Evolutionary conservation across 2,113 vertebrate genomes (phyloP).

Genomic region (Cyphotilapia sp.): DNA sequence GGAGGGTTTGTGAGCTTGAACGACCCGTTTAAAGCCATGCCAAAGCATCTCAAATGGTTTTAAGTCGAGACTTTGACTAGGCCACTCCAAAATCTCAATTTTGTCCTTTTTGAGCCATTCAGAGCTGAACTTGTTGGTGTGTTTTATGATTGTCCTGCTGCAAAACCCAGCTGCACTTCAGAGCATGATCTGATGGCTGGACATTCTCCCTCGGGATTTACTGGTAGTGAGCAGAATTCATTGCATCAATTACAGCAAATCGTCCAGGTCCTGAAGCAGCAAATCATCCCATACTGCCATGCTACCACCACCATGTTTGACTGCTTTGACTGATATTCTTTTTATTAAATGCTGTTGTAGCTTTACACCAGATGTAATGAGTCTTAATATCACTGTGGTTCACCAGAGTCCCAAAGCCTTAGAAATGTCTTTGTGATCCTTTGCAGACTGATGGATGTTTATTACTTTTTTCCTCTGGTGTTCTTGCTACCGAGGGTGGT

Average conservation of each 20-base stretch:
- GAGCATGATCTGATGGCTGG: not conserved
- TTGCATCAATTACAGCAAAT: not conserved
- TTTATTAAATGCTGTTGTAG: not conserved
- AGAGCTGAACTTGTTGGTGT: not conserved
- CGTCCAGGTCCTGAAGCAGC: not conserved
- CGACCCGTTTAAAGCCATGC: accelerated
- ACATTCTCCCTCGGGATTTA: not conserved
- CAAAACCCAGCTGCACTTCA: not conserved
- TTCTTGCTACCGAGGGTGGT: not conserved
- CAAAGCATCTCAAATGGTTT: not conserved
- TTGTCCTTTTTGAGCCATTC: not conserved
- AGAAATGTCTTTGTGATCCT: not conserved
- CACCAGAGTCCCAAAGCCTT: not conserved
- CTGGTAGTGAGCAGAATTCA: not conserved
- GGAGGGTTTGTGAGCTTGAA: not conserved
- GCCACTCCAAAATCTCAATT: not conserved
- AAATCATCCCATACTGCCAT: not conserved
- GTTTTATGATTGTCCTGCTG: not conserved
- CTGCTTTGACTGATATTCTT: not conserved
- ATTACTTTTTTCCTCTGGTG: not conserved
- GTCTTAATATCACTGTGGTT: not conserved
- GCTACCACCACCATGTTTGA: not conserved
- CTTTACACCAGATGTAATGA: not conserved
- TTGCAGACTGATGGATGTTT: not conserved
- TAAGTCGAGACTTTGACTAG: not conserved